These are phyloP conservation scores for Caenorhabditis zanzibari DNA, from an alignment of 2,888 invertebrate species.

Conservation along the genomic window DNA sequence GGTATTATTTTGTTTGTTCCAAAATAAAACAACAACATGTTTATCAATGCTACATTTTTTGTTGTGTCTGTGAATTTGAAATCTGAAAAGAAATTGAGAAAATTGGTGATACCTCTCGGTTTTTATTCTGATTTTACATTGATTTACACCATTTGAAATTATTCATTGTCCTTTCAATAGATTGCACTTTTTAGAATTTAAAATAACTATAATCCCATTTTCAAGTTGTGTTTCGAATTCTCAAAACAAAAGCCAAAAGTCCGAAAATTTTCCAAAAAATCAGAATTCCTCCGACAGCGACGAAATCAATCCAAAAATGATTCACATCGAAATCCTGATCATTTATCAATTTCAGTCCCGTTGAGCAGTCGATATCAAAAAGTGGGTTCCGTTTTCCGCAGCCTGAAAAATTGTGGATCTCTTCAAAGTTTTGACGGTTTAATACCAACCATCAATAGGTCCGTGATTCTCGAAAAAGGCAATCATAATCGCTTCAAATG, in stretches of 20 bases:
- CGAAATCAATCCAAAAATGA: constrained; percentile 56
- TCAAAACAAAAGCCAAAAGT: constrained; percentile 42
- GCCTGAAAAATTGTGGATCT: constrained; percentile 1
- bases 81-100: no score
- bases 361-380: constrained; percentile 41
- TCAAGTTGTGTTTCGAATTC: constrained; percentile 40
- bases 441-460: constrained; percentile 28
- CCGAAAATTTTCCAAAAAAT: constrained; percentile 54
- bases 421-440: background rate
- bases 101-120: no score
- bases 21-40: no score
- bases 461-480: constrained; percentile 49
- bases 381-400: constrained; percentile 16
- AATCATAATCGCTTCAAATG: constrained; percentile 82
- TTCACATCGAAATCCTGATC: constrained; percentile 40
- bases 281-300: constrained; percentile 46
- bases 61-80: no score
- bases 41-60: no score
- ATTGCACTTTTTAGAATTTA: background rate
- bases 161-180: no score
- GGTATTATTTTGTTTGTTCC: no score
- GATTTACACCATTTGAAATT: no score
- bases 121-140: no score
- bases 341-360: constrained; percentile 37
- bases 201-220: background rate